Conservation (phyloP, 2,888 invertebrate genomes). For the Drosophila antonietae region DNA sequence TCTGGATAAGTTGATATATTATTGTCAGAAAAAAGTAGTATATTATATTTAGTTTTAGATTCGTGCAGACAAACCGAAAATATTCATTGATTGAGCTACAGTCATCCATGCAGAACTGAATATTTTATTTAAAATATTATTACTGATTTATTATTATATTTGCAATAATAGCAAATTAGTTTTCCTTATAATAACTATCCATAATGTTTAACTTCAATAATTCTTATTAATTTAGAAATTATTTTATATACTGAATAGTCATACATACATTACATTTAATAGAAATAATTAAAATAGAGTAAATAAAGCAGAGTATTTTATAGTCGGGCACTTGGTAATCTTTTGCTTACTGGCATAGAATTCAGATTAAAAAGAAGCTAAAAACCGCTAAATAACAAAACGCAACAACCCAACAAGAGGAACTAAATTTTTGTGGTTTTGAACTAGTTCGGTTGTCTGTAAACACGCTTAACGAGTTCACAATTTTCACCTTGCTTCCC, state of each 20-base stretch:
- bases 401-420: conserved; percentile 21
- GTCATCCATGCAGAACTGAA: neutral
- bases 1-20: too few relatives aligned
- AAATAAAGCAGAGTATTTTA: neutral
- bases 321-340: neutral
- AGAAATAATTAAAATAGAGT: neutral
- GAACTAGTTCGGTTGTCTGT: conserved; percentile 8
- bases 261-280: too few relatives aligned
- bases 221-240: too few relatives aligned
- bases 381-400: conserved; percentile 13
- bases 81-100: too few relatives aligned
- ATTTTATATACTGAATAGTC: too few relatives aligned
- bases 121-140: neutral
- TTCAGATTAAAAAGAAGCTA: conserved; percentile 9
- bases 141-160: too few relatives aligned
- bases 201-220: too few relatives aligned
- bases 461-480: conserved; percentile 41
- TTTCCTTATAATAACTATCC: too few relatives aligned
- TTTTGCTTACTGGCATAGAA: neutral
- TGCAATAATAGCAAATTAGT: too few relatives aligned
- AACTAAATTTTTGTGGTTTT: conserved; percentile 31
- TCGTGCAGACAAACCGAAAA: too few relatives aligned
- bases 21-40: too few relatives aligned
- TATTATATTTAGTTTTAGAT: too few relatives aligned
- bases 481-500: conserved; percentile 41